Evolutionary conservation across 1,140 invertebrate genomes (phyloP).

Genomic region (Bombus polaris): DNA sequence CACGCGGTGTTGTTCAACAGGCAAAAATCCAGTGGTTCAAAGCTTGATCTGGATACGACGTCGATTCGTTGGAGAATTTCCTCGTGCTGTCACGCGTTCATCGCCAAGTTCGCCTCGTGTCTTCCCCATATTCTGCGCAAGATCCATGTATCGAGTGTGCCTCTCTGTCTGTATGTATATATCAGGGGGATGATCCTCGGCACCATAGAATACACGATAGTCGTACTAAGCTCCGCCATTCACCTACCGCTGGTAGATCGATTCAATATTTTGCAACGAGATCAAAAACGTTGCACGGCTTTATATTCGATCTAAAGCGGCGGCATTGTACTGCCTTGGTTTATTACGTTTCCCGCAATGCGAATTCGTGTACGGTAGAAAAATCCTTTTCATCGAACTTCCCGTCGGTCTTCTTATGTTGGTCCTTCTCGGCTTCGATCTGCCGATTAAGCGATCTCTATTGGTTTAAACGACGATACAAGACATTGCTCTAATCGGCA

Average conservation of each 20-base stretch:
- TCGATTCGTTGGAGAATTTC: slow-evolving; percentile 51
- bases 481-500: slow-evolving; percentile 16
- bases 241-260: slow-evolving; percentile 67
- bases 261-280: slow-evolving; percentile 72
- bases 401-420: not conserved
- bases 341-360: slow-evolving; percentile 48
- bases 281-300: slow-evolving; percentile 59
- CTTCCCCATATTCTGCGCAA: slow-evolving; percentile 46
- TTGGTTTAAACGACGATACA: not conserved
- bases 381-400: not conserved
- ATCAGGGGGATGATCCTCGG: slow-evolving; percentile 63
- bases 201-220: slow-evolving; percentile 56
- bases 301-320: slow-evolving; percentile 14
- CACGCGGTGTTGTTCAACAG: slow-evolving; percentile 18
- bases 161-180: slow-evolving; percentile 35
- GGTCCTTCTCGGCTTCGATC: not conserved
- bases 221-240: slow-evolving; percentile 72
- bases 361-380: not conserved
- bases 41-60: slow-evolving; percentile 23
- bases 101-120: slow-evolving; percentile 53
- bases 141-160: slow-evolving; percentile 45
- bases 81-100: slow-evolving; percentile 59
- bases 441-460: slow-evolving; percentile 2
- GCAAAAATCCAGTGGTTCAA: not conserved
- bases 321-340: slow-evolving; percentile 28